Base-by-base conservation (phyloP, 2,797 vertebrate genomes). In the Xenentodon cancila region DNA sequence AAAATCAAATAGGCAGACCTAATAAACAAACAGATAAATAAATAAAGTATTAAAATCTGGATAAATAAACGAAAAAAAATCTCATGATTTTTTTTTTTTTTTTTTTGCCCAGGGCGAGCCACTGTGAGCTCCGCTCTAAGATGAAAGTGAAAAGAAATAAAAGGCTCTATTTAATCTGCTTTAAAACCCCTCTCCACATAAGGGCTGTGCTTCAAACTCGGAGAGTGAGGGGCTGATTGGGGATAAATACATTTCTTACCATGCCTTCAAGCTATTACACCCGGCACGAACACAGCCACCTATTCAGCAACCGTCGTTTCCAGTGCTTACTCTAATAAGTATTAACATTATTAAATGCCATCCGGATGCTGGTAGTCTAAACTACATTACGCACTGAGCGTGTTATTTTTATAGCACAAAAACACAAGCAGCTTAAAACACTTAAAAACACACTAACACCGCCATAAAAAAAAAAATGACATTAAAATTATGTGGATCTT, bases 111-210 rank as follows among this genome's bases (percentile, higher is more conserved):
- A 92, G 93, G 96, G 96, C 95, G 88, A 96, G 93, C 90, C 89
- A 93, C 91, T 94, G 95, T 92, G 88, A 96, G 95, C 95, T 85
- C 76, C 92, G 94, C 96, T 96, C 94, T 95, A 94, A 98, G 96
- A 98, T 99, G 96, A 99, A 98, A 98, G 97, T 96, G 94, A 94
- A 95, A 93, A 94, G 94, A 96, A 98, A 98, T 97, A 97, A 98
- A 94, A 96, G 94, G 94, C 96, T 96, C 93, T 92, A 94, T 97
- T 98, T 98, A 99, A 98, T 98, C 97, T 96, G 96, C 94, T 94
- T 96, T 96, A 96, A 97, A 96, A 94, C 93, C 96, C 94, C 95
- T 96, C 85, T 96, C 95, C 95, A 95, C 95, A 95, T 93, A 93
- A 93, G 93, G 95, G 94, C 95, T 95, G 94, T 91, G 95, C 95